These are phyloP conservation scores for Pterophyllum scalare DNA, from an alignment of 2,113 vertebrate genomes.

Conservation along the genomic window DNA sequence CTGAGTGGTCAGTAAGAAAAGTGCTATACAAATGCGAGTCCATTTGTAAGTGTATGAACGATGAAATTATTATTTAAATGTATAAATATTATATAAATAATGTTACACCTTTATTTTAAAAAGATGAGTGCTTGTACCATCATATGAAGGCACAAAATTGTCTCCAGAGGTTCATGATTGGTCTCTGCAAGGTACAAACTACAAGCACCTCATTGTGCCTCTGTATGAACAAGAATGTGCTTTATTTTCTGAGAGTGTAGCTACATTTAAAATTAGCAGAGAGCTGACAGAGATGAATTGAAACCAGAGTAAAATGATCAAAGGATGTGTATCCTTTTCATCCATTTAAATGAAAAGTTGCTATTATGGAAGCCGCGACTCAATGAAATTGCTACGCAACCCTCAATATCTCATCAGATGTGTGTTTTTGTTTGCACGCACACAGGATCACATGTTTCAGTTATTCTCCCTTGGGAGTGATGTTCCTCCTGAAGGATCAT, in stretches of 20 bases:
- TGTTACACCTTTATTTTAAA: too few species aligned
- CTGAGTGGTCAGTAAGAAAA: background rate
- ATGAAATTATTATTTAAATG: too few species aligned
- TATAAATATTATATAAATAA: too few species aligned
- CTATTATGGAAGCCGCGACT: conserved; percentile 29
- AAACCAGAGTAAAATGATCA: conserved; percentile 13
- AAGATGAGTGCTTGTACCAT: background rate
- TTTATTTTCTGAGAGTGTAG: background rate
- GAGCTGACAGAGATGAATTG: conserved; percentile 23
- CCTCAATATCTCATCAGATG: conserved; percentile 13
- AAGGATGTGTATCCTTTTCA: too few species aligned
- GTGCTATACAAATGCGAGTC: too few species aligned
- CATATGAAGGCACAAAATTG: background rate
- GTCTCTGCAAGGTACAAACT: background rate
- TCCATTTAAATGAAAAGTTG: conserved; percentile 50
- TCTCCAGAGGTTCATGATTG: background rate
- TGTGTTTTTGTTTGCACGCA: background rate
- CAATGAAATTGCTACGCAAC: conserved; percentile 15
- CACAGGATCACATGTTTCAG: conserved; percentile 11
- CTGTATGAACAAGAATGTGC: background rate
- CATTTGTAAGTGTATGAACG: too few species aligned
- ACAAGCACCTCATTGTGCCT: background rate
- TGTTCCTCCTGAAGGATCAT: conserved; percentile 16
- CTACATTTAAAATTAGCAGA: background rate
- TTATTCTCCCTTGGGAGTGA: background rate